These are phyloP conservation scores for Agonum fuliginosum DNA, from an alignment of 2,888 invertebrate genomes.

Conservation along the genomic window DNA sequence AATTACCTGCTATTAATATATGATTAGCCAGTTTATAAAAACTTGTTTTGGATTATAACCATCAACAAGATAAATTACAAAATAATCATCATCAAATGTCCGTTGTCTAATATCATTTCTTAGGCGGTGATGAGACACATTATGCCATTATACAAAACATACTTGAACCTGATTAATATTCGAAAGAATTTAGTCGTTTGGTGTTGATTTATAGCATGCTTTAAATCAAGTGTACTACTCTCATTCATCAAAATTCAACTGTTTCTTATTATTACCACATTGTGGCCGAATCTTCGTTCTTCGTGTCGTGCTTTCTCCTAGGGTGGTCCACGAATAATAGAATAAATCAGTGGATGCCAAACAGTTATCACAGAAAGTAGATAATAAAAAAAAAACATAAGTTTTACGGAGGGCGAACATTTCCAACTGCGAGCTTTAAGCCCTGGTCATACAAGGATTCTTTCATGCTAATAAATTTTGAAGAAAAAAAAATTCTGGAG, in stretches of 20 bases:
- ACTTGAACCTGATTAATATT: conserved; percentile 30
- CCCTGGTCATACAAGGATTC: no score
- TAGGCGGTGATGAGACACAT: conserved; percentile 3
- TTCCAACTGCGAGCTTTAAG: no score
- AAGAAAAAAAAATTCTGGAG: no score
- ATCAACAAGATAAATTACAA: conserved; percentile 3
- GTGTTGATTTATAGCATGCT: conserved; percentile 50
- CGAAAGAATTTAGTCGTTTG: conserved; percentile 7
- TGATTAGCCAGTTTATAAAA: conserved; percentile 2
- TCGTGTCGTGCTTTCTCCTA: neutral
- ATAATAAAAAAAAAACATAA: no score
- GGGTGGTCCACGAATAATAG: conserved; percentile 34
- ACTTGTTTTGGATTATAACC: neutral
- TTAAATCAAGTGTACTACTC: conserved; percentile 51
- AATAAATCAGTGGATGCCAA: neutral
- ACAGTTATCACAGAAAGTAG: no score
- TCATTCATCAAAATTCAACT: conserved; percentile 56
- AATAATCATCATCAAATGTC: conserved; percentile 24
- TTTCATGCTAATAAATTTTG: no score
- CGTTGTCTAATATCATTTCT: conserved; percentile 10
- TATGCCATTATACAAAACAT: no score
- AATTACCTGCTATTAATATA: conserved; percentile 9
- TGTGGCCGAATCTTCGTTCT: conserved; percentile 22
- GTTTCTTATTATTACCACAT: conserved; percentile 44
- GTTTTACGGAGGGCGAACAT: no score